Evolutionary conservation across 2,113 vertebrate species (phyloP).

Genomic region (Puffinus mauretanicus): DNA sequence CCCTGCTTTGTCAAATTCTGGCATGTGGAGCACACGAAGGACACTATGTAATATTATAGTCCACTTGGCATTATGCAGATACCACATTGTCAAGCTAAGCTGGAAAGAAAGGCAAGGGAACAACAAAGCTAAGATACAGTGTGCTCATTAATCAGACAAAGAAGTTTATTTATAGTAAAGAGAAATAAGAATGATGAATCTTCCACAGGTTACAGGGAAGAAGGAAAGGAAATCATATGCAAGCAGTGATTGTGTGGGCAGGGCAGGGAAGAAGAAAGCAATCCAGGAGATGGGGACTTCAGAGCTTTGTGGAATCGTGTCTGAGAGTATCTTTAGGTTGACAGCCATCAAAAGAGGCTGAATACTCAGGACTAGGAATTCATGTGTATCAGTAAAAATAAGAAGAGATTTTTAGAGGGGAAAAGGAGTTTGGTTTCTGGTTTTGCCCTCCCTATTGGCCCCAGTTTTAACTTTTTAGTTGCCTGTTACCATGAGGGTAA

Average conservation of each 20-base stretch:
- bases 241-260: neutral
- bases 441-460: neutral
- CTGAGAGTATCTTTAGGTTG: neutral
- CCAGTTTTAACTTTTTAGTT: neutral
- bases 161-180: neutral
- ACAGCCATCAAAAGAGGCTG: neutral
- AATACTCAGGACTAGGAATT: neutral
- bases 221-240: neutral
- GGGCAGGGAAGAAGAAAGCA: neutral
- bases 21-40: neutral
- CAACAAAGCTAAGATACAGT: neutral
- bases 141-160: neutral
- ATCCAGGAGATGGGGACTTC: neutral
- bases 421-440: neutral
- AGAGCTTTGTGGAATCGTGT: neutral
- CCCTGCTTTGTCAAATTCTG: neutral
- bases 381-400: fast-evolving
- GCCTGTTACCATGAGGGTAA: neutral
- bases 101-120: neutral
- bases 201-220: neutral
- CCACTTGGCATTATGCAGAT: neutral
- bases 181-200: neutral
- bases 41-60: neutral
- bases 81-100: neutral
- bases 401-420: neutral